Percentiles rank a stretch among this genome's conserved stretches.
These are phyloP conservation scores for Crocuta crocuta DNA, from an alignment of 2,113 vertebrate genomes.

Conservation along the genomic window DNA sequence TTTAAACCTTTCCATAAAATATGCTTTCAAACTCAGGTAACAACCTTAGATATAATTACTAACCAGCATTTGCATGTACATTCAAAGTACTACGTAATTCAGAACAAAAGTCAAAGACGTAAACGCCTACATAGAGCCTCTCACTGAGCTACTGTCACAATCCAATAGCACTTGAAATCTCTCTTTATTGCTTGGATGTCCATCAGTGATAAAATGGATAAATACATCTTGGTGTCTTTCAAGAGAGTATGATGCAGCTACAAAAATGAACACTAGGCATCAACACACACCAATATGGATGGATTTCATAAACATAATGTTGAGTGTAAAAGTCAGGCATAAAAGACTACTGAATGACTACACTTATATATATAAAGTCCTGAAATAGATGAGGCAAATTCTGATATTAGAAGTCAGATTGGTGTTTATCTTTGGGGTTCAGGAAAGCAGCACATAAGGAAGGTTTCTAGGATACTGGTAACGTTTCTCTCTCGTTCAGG, in stretches of 20 bases:
- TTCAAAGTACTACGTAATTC: neutral
- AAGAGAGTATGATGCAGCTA: neutral
- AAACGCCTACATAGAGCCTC: neutral
- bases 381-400: neutral
- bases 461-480: neutral
- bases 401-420: neutral
- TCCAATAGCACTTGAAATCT: neutral
- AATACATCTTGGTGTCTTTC: neutral
- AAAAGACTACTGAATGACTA: neutral
- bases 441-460: neutral
- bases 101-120: conserved; percentile 37
- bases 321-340: neutral
- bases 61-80: neutral
- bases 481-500: neutral
- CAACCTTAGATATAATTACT: neutral
- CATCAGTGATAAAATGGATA: neutral
- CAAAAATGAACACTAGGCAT: neutral
- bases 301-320: neutral
- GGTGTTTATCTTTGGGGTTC: neutral
- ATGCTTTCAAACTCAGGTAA: neutral
- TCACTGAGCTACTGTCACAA: neutral
- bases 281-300: neutral
- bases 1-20: neutral
- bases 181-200: neutral
- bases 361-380: neutral